Conservation (phyloP, 2,888 invertebrate species). For the Drosophila neutralis region DNA sequence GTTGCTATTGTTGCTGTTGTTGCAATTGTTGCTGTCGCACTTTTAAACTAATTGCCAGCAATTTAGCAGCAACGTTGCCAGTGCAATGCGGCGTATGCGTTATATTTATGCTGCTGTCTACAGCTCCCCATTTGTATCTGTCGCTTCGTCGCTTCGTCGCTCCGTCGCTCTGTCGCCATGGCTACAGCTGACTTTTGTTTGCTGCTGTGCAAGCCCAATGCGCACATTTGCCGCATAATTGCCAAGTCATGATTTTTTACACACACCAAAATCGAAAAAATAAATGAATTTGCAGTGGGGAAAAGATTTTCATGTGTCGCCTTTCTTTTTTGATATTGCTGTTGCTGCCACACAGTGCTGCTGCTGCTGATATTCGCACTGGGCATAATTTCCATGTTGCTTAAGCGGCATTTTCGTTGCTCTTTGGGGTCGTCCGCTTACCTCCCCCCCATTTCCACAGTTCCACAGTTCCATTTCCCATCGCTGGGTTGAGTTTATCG, state of each 20-base stretch:
- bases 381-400: conserved; percentile 81
- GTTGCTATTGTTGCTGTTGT: conserved; percentile 17
- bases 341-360: conserved; percentile 24
- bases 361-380: conserved; percentile 76
- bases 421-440: conserved; percentile 6
- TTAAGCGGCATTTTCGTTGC: conserved; percentile 72
- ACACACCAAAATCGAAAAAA: conserved; percentile 52
- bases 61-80: conserved; percentile 70
- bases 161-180: background rate
- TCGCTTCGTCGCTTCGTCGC: background rate
- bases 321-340: conserved; percentile 9
- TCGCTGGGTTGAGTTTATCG: conserved; percentile 66
- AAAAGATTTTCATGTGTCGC: conserved; percentile 5
- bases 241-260: conserved; percentile 79
- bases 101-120: conserved; percentile 59
- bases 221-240: conserved; percentile 79
- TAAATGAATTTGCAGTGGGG: conserved; percentile 3
- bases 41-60: conserved; percentile 76
- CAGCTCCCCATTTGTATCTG: background rate
- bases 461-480: conserved; percentile 11
- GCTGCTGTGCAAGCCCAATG: conserved; percentile 61
- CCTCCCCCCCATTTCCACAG: background rate
- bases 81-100: conserved; percentile 74
- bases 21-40: conserved; percentile 52
- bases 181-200: conserved; percentile 47